phyloP scores from a whole-genome alignment of 2,113 vertebrate species.

The Rhizomys pruinosus region DNA sequence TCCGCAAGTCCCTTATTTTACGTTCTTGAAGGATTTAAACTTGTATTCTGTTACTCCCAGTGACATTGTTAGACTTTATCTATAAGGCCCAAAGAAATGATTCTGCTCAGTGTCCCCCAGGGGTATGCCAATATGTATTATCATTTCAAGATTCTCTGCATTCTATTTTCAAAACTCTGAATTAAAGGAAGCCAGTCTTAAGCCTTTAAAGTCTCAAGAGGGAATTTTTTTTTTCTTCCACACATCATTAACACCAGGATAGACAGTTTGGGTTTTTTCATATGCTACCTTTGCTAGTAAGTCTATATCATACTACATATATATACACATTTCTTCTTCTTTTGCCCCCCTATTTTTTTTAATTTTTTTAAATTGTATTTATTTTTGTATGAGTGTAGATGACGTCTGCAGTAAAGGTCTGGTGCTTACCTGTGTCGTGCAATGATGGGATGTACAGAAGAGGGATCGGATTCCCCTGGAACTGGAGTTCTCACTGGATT shows the following conservation, averaged over 20 bases:
- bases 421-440: too few relatives aligned
- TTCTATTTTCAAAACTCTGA: slow-evolving; percentile 33
- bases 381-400: too few relatives aligned
- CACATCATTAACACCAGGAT: not conserved
- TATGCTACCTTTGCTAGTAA: not conserved
- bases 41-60: not conserved
- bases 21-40: not conserved
- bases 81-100: not conserved
- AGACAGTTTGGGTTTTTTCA: not conserved
- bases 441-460: too few relatives aligned
- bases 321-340: not conserved
- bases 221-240: not conserved
- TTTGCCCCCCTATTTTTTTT: not conserved
- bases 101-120: not conserved
- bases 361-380: too few relatives aligned
- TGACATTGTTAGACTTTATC: not conserved
- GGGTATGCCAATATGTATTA: not conserved
- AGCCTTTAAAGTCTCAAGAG: not conserved
- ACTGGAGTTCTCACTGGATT: too few relatives aligned
- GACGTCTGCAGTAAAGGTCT: too few relatives aligned
- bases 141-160: not conserved
- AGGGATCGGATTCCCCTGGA: too few relatives aligned
- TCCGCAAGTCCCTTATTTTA: not conserved
- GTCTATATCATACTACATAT: too few relatives aligned
- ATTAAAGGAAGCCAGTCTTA: not conserved